These are phyloP conservation scores for Teleogryllus oceanicus DNA, from an alignment of 2,888 invertebrate species.

Conservation along the genomic window DNA sequence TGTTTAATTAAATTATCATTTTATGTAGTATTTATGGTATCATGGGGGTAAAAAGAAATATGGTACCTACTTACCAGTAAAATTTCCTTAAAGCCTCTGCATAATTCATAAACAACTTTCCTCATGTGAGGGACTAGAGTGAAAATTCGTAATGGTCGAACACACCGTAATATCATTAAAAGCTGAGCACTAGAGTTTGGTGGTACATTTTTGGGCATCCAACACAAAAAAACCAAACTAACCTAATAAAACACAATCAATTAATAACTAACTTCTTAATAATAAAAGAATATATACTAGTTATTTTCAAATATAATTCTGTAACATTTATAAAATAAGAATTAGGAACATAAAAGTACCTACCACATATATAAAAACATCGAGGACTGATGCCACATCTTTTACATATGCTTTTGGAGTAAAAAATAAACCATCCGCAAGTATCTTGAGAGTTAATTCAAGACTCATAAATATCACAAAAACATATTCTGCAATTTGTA, in stretches of 20 bases:
- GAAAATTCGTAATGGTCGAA: constrained; percentile 93
- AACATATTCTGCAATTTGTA: constrained; percentile 93
- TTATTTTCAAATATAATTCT: no score
- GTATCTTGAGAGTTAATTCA: constrained; percentile 89
- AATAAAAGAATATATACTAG: not conserved
- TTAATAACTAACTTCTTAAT: not conserved
- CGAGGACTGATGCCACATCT: constrained; percentile 94
- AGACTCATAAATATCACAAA: constrained; percentile 98
- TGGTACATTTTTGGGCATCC: constrained; percentile 92
- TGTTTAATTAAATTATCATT: no score
- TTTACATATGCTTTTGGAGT: constrained; percentile 98
- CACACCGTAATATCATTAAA: constrained; percentile 93
- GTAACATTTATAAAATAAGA: not conserved
- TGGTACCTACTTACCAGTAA: constrained; percentile 64
- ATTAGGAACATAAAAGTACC: constrained; percentile 42
- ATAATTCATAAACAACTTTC: constrained; percentile 97
- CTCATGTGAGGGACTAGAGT: constrained; percentile 98
- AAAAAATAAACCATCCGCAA: constrained; percentile 97
- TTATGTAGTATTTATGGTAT: no score
- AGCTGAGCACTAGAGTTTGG: constrained; percentile 92
- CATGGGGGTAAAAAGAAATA: no score
- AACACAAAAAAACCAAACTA: constrained; percentile 89
- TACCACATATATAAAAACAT: constrained; percentile 96
- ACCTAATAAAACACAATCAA: constrained; percentile 57
- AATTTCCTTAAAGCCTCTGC: constrained; percentile 98